phyloP scores from a whole-genome alignment of 2,113 vertebrate genomes.

The Sula dactylatra region DNA sequence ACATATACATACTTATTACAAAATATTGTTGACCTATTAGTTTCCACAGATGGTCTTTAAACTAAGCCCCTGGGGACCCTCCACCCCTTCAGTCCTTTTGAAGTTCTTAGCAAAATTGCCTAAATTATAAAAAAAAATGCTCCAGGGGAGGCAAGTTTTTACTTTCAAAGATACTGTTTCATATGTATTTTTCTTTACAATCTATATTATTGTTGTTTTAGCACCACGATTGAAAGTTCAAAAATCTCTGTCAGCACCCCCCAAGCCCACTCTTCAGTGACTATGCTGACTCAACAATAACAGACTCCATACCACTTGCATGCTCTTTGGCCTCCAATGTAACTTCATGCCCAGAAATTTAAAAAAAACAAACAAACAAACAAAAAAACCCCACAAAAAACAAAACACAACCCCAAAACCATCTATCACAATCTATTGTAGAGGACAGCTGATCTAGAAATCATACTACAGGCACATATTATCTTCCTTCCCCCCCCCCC shows the following conservation, averaged over 20 bases:
- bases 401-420: too few species aligned
- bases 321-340: neutral
- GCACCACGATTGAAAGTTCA: fast-evolving
- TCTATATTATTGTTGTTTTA: neutral
- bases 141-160: neutral
- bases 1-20: neutral
- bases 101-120: neutral
- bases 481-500: too few species aligned
- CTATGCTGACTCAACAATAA: neutral
- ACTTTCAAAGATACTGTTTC: neutral
- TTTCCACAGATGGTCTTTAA: neutral
- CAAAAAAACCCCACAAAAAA: too few species aligned
- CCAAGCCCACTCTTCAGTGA: neutral
- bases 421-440: neutral
- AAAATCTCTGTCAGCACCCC: neutral
- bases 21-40: neutral
- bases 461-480: fast-evolving
- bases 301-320: fast-evolving
- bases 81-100: neutral
- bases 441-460: neutral
- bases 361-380: neutral
- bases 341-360: neutral
- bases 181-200: neutral
- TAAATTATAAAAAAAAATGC: neutral
- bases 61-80: neutral